Percentiles rank a stretch among this genome's conserved stretches.
Conservation (phyloP, 2,797 vertebrate genomes). For the Silurus aristotelis region DNA sequence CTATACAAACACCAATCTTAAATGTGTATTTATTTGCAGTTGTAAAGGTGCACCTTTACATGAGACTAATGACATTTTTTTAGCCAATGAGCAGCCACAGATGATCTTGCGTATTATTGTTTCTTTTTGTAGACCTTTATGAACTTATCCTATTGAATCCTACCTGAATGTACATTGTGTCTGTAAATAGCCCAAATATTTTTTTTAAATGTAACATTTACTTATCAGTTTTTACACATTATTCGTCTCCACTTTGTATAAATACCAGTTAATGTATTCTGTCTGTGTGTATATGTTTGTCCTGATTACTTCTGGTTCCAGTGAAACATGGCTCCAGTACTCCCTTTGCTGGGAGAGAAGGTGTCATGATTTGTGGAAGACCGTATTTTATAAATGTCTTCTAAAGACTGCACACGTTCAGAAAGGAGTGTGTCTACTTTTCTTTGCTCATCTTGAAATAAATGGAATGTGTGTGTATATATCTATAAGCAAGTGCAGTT, state of each 20-base stretch:
- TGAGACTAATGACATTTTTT: neutral
- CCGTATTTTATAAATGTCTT: neutral
- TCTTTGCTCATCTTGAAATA: neutral
- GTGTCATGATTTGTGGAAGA: neutral
- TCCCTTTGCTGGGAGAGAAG: neutral
- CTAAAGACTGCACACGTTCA: neutral
- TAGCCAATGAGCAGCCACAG: neutral
- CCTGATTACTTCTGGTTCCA: neutral
- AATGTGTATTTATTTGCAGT: conserved; percentile 20
- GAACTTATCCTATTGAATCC: neutral
- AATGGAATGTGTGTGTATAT: neutral
- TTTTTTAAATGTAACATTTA: neutral
- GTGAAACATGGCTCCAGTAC: neutral
- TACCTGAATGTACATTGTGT: neutral
- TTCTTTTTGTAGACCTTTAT: neutral
- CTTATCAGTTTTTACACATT: neutral
- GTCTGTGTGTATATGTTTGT: neutral
- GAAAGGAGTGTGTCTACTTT: neutral
- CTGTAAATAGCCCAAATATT: neutral
- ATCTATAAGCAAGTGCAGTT: neutral
- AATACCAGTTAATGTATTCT: neutral
- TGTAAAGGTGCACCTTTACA: neutral
- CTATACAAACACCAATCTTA: conserved; percentile 17
- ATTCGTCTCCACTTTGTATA: neutral
- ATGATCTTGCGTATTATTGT: neutral